Base-by-base conservation (phyloP, 2,888 invertebrate species). In the Myopa tessellatipennis region DNA sequence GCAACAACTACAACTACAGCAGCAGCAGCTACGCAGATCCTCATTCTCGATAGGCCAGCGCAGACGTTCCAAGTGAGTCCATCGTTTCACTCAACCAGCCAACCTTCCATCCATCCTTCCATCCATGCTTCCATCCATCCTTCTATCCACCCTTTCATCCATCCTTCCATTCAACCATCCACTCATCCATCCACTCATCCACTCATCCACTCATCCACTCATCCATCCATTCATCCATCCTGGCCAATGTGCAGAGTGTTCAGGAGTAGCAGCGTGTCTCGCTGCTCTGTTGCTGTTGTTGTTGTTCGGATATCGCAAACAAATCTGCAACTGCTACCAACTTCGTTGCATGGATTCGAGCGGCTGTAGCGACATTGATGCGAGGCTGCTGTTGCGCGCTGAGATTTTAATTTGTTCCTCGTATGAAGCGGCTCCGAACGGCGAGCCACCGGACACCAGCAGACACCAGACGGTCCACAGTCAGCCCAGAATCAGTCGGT, bases 401-500 rank as follows among this genome's bases (percentile, higher is more conserved):
- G 85, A 85, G 85, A 82, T 85, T 85, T 85, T 85, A 84, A 85
- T 83, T 86, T 86, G 85, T 86, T 85, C 82, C 80, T 80, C 76
- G 79, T 76, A 45, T 71, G 79, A 40, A 58, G 77, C 2, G 61
- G 58, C n/a, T 4, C 58, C 16, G 18, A n/a, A 58, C 58, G 58
- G n/a, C 26, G 26, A 26, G 3, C 10, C 60, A 18, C 60, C 16
- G 60, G 16, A 18, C 26, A 63, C 61, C 5, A 38, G 55, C 38
- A 65, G 84, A 80, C 83, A 80, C 74, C 77, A 61, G 61, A 61
- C 58, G 34, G 5, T 26, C 61, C 10, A 18, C 79, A 74, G 78
- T 78, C 68, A 76, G 60, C 74, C 81, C 73, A 77, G 60, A 55
- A 72, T 80, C 79, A 52, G 26, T 10, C 61, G 18, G 61, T 8